Percentiles rank a stretch among this genome's conserved stretches.
phyloP scores from a whole-genome alignment of 2,113 vertebrate species.

The Forbesichthys papilliferus region DNA sequence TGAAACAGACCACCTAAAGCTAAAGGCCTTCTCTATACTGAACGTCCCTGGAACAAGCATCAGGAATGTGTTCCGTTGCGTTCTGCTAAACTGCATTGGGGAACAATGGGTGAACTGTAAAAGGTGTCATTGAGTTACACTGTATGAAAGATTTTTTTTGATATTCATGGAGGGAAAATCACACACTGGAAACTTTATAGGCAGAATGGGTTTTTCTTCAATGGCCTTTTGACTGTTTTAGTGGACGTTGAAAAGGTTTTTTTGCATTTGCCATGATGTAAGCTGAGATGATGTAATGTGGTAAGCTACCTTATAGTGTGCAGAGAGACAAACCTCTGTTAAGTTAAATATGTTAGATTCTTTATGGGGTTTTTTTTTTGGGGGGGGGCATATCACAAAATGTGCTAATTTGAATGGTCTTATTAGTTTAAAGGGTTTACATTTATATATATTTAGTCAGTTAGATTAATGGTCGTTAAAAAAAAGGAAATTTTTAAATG shows the following conservation, averaged over 20 bases:
- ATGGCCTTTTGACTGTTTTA: constrained; percentile 22
- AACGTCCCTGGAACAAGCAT: constrained; percentile 40
- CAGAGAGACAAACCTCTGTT: neutral
- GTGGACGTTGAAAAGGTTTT: constrained; percentile 7
- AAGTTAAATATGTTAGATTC: neutral
- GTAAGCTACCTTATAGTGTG: neutral
- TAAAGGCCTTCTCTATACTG: constrained; percentile 41
- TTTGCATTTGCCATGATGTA: constrained; percentile 53
- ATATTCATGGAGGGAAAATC: constrained; percentile 20
- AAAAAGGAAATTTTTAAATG: constrained; percentile 1
- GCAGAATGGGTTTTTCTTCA: constrained; percentile 44
- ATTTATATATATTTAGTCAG: neutral
- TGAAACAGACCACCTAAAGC: constrained; percentile 24
- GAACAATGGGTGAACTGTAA: constrained; percentile 66
- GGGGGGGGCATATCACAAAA: neutral
- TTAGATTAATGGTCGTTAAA: constrained; percentile 1
- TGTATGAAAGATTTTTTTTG: constrained; percentile 24
- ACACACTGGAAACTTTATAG: constrained; percentile 41
- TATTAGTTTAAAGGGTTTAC: neutral
- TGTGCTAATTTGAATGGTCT: neutral
- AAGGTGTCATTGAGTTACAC: constrained; percentile 56
- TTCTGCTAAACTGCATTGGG: constrained; percentile 44
- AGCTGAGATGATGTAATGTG: constrained; percentile 34
- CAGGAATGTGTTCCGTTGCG: constrained; percentile 54
- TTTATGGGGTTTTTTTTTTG: constrained; percentile 1